Conservation (phyloP, 2,888 invertebrate species). For the Cryptocephalus primarius region DNA sequence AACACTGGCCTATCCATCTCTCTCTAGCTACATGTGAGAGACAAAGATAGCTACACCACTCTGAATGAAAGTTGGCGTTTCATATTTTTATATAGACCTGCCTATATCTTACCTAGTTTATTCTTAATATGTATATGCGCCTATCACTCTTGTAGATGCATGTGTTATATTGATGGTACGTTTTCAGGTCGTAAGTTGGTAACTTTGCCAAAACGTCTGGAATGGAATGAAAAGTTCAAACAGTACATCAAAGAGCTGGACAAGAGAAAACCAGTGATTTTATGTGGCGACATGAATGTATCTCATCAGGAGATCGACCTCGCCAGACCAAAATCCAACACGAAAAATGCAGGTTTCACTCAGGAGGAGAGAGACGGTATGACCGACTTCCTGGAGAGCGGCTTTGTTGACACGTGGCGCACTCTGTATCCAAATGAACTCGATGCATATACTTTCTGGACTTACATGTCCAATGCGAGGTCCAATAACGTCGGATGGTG, state of each 20-base stretch:
- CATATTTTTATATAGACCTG: too few species aligned
- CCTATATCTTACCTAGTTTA: too few species aligned
- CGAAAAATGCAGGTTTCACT: constrained; percentile 91
- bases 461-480: constrained; percentile 80
- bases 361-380: constrained; percentile 87
- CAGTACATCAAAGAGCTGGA: constrained; percentile 71
- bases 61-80: too few species aligned
- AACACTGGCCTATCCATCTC: too few species aligned
- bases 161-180: too few species aligned
- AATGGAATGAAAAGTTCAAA: constrained; percentile 82
- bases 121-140: too few species aligned
- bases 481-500: constrained; percentile 92
- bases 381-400: constrained; percentile 67
- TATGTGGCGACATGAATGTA: constrained; percentile 97
- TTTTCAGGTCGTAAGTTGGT: constrained; percentile 66
- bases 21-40: too few species aligned
- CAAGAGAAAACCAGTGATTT: constrained; percentile 81
- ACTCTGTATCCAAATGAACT: constrained; percentile 73
- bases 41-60: too few species aligned
- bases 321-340: constrained; percentile 87
- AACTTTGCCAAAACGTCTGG: constrained; percentile 73
- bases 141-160: too few species aligned
- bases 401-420: constrained; percentile 83
- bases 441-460: constrained; percentile 90
- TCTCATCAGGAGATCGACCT: constrained; percentile 93